A percentile compares a stretch with the other conserved stretches of the same genome.
phyloP scores from a whole-genome alignment of 2,113 vertebrate genomes.

The Cebus imitator region DNA sequence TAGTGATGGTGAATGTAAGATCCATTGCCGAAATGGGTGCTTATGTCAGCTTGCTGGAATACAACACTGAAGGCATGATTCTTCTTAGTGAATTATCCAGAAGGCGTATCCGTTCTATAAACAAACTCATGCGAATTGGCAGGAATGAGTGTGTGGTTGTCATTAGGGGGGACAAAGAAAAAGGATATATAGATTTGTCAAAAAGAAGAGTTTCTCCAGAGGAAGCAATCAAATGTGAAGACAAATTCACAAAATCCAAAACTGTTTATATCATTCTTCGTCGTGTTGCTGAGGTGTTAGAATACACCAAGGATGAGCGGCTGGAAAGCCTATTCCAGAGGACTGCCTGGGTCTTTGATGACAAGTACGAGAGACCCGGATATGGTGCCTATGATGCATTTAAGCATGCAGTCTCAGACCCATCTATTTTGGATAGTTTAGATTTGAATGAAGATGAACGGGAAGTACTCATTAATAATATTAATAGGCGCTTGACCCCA shows the following conservation, averaged over 20 bases:
- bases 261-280: constrained; percentile 99
- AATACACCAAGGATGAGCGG: constrained; percentile 98
- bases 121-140: constrained; percentile 98
- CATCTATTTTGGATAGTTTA: no score
- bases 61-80: constrained; percentile 99
- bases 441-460: no score
- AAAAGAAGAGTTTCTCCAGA: constrained; percentile 99
- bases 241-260: constrained; percentile 99
- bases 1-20: constrained; percentile 98
- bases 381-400: constrained; percentile 98
- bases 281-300: constrained; percentile 97
- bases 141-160: constrained; percentile 98
- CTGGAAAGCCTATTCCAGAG: constrained; percentile 97
- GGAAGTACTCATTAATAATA: no score
- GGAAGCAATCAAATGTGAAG: constrained; percentile 99
- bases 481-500: no score
- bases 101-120: constrained; percentile 97
- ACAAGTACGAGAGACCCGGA: constrained; percentile 97
- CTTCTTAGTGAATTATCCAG: constrained; percentile 97
- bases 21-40: constrained; percentile 99
- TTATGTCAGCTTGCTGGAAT: constrained; percentile 97
- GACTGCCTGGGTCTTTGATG: constrained; percentile 98
- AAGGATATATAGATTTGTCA: constrained; percentile 98
- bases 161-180: constrained; percentile 98
- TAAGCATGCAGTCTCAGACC: constrained; percentile 94